Base-by-base conservation (phyloP, 2,797 vertebrate genomes). In the Heterohyrax brucei region DNA sequence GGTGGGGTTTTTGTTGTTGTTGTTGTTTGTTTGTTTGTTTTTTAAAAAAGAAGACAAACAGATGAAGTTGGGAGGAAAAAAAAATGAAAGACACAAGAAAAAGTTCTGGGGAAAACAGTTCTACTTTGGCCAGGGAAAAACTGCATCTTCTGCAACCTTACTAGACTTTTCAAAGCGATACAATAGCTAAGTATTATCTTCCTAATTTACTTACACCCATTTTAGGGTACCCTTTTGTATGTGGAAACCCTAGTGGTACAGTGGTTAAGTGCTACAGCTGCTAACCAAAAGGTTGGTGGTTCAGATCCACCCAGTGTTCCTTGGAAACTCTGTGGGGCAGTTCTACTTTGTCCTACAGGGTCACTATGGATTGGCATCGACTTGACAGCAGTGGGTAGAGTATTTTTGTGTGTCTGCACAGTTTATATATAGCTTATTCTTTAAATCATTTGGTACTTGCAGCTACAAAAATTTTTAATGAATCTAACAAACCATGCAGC, bases 401-500 rank as follows among this genome's bases (percentile, higher is more conserved):
- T 39, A 39, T 39, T 39, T 39, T 39, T 39, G 39, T 56, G 33
- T 59, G 79, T 30, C 66, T 62, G n/a, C 75, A 72, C 62, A 26
- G 61, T 87, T 84, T 53, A 6, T 24, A 76, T 53, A 6, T 24
- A 76, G 14, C 10, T 46, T 83, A 66, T 68, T 92, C 7, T 76
- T 89, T 24, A 18, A 48, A 77, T 91, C 68, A 50, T 62, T 96
- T 88, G 64, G 30, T 48, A 56, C 93, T 91, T 93, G n/a, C 50
- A 84, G 66, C 33, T 87, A 24, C 26, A 44, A 19, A 30, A 14
- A 81, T 56, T 82, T 86, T 80, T 94, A 89, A 94, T 72, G 26
- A 91, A 68, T 56, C 16, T n/a, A 89, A 1, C 22, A 24, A 92
- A 77, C 26, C 1, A 76, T 59, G 75, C 48, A 76, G 33, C 44